phyloP scores from a whole-genome alignment of 2,888 invertebrate genomes.

The Artemia sinica region DNA sequence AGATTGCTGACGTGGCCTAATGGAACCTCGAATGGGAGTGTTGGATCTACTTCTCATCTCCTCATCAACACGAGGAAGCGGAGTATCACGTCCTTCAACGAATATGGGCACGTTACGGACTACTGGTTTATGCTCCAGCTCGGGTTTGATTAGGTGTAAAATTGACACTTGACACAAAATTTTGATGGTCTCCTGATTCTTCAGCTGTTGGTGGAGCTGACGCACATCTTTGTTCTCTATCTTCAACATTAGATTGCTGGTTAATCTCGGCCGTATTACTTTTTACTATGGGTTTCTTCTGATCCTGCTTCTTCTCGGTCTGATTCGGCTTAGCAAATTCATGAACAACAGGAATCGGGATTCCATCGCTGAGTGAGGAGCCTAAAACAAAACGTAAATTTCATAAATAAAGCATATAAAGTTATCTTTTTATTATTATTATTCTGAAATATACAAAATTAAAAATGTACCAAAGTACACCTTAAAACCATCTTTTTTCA shows the following conservation, averaged over 20 bases:
- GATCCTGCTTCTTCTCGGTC: not conserved
- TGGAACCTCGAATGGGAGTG: not conserved
- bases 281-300: not conserved
- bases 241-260: not conserved
- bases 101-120: slow-evolving; percentile 8
- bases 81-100: not conserved
- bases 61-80: not conserved
- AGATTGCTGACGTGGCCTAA: not conserved
- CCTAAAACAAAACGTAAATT: too few species aligned
- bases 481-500: too few species aligned
- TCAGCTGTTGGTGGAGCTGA: slow-evolving; percentile 3
- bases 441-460: too few species aligned
- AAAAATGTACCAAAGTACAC: too few species aligned
- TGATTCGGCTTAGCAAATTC: not conserved
- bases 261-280: not conserved
- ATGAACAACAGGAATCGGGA: not conserved
- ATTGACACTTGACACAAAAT: not conserved
- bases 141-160: not conserved
- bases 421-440: too few species aligned
- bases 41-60: slow-evolving; percentile 8
- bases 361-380: not conserved
- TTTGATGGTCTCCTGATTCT: too few species aligned
- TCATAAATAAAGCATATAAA: too few species aligned
- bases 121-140: slow-evolving; percentile 1
- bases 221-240: not conserved